Evolutionary conservation across 2,797 vertebrate species (phyloP).

Genomic region (Macrochelys suwanniensis): DNA sequence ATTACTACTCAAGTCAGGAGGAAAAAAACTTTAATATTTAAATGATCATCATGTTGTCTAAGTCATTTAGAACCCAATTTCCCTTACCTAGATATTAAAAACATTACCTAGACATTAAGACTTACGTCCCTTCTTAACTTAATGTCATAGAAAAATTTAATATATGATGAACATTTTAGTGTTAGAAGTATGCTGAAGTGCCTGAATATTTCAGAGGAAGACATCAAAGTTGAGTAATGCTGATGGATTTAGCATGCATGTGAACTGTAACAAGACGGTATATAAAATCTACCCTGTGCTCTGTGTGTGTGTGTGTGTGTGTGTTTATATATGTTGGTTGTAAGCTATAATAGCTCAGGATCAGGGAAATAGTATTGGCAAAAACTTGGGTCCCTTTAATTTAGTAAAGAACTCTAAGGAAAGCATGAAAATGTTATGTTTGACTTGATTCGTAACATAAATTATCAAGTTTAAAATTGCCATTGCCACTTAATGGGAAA

Average conservation of each 20-base stretch:
- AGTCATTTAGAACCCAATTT: conserved; percentile 13
- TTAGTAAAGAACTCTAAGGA: neutral
- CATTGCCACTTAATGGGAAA: conserved; percentile 54
- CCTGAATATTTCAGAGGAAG: neutral
- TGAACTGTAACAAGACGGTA: neutral
- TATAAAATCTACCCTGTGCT: neutral
- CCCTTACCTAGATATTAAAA: neutral
- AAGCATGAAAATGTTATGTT: conserved; percentile 30
- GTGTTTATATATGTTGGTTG: neutral
- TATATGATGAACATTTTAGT: conserved; percentile 7
- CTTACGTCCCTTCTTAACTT: conserved; percentile 12
- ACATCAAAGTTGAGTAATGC: neutral
- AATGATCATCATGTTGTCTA: neutral
- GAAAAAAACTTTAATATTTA: neutral
- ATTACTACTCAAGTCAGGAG: neutral
- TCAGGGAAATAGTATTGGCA: conserved; percentile 17
- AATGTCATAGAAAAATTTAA: neutral
- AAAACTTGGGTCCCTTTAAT: conserved; percentile 21
- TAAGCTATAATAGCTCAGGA: neutral
- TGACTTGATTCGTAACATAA: conserved; percentile 51
- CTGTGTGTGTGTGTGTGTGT: neutral
- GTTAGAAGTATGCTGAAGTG: conserved; percentile 16
- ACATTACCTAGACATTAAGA: neutral
- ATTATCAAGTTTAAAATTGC: conserved; percentile 54
- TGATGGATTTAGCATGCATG: neutral